Base-by-base conservation (phyloP, 2,888 invertebrate genomes). In the Proisotoma minuta region DNA sequence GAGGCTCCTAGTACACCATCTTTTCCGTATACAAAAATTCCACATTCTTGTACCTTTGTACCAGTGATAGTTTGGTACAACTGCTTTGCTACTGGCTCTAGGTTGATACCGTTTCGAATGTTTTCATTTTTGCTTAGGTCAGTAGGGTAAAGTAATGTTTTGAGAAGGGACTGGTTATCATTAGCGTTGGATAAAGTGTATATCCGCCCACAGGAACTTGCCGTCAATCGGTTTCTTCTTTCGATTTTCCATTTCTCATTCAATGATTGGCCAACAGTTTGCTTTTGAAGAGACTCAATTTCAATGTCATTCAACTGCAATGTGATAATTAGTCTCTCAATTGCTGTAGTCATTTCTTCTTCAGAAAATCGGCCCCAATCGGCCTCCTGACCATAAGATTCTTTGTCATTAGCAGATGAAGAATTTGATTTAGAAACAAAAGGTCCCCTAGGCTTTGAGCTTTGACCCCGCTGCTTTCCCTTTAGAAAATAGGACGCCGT, bases 141-240 rank as follows among this genome's bases (percentile, higher is more conserved):
- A 1, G 22, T 20, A 2, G 59, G 59, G 20, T 53, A 53, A 1
- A 59, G 22, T 26, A 59, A 4, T 12, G 34, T 29, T n/a, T 51
- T 49, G 10, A 50, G 26, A 3, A 52, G 26, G 3, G 52, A 52
- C 18, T 15, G 3, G 18, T 15, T 84, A 48, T 26, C n/a, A 4
- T 47, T 48, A 48, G 3, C n/a, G 23, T 27, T 40, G 20, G 20
- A n/a, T 3, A 54, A 20, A 2, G 12, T 39, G 23, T 27, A 39
- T 8, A 54, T 27, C 8, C 54, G 3, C 15, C 54, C 54, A 12
- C 27, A 24, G 15, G 34, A 39, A 22, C 54, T 54, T 3, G 39
- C 54, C 39, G 54, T 54, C 8, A 54, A 10, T 54, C 54, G 12
- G 23, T 54, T 40, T 27, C 40, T 3, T 39, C 54, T 27, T 18